Evolutionary conservation across 1,140 invertebrate genomes (phyloP), one percentile per base, ranked within the genome.

Genomic region (Catajapyx aquilonaris): DNA sequence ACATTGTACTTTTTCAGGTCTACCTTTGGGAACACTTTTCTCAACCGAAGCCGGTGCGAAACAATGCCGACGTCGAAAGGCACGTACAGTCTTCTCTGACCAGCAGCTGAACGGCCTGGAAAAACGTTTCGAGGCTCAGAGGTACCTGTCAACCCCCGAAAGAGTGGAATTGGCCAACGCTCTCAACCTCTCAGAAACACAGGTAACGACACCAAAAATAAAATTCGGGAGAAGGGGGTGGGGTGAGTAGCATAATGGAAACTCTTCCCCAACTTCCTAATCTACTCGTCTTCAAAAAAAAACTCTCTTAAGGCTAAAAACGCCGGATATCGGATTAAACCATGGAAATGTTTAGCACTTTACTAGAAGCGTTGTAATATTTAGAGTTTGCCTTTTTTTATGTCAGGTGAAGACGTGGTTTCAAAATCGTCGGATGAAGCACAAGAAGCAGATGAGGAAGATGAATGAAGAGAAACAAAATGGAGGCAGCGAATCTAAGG

Each of bases 61-160:
- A 54, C 81, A 90, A 48, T 91, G 87, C 56, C 66, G 88, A 5
- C 68, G 88, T 48, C 64, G 88, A 45, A 95, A 94, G 64, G 88
- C 88, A 0, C 64, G 94, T 34, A 98, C 94, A 0, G 94, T 98
- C 2, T 98, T 98, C 61, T 95, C 88, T 36, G 94, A 97, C 54
- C 83, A 90, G 16, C 90, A 95, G 56, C 58, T 95, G 25, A 88
- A 86, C 38, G 88, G 88, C 31, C 58, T 93, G 39, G 93, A 97
- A 55, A 87, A 93, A 49, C 68, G 88, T 20, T 98, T 98, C 53
- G 88, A 95, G 48, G 73, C 75, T 0, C 91, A 98, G 54, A 73
- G 91, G 38, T 98, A 99, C 59, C 65, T 98, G 10, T 94, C 87
- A 5, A 97, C 93, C 0, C 90, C 91, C 0, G 94, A 99, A 52